Evolutionary conservation across 2,888 invertebrate species (phyloP).

Genomic region (Taenaris catops): DNA sequence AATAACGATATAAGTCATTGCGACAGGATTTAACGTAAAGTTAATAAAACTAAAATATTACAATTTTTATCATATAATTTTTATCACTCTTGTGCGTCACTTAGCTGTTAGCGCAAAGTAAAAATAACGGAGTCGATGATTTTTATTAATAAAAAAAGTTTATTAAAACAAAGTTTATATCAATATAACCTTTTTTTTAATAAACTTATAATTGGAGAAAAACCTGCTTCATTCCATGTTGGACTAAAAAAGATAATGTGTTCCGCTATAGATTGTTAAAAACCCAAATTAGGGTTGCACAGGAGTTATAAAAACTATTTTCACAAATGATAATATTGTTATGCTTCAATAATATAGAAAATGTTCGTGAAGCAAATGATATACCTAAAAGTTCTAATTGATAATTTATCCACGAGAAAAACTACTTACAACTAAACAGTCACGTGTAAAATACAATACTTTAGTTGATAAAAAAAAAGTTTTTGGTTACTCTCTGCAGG

Average conservation of each 20-base stretch:
- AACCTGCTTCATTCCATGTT: too few relatives aligned
- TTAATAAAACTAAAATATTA: constrained; percentile 18
- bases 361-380: constrained; percentile 39
- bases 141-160: too few relatives aligned
- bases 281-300: constrained; percentile 9
- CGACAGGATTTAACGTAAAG: constrained; percentile 23
- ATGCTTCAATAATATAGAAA: constrained; percentile 25
- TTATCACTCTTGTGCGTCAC: constrained; percentile 20
- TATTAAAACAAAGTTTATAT: too few relatives aligned
- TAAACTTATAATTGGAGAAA: too few relatives aligned
- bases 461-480: constrained; percentile 35
- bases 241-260: background rate
- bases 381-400: constrained; percentile 32
- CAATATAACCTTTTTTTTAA: too few relatives aligned
- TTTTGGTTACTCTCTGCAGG: constrained; percentile 48
- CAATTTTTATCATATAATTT: constrained; percentile 14
- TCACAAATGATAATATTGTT: constrained; percentile 18
- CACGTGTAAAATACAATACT: constrained; percentile 43
- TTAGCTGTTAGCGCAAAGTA: too few relatives aligned
- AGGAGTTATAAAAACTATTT: constrained; percentile 24
- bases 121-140: too few relatives aligned
- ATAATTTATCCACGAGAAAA: constrained; percentile 24
- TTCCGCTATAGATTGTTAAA: too few relatives aligned
- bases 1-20: constrained; percentile 35
- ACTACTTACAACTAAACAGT: constrained; percentile 54